These are phyloP conservation scores for Rhinichthys klamathensis DNA, from an alignment of 2,113 vertebrate species.

Conservation along the genomic window DNA sequence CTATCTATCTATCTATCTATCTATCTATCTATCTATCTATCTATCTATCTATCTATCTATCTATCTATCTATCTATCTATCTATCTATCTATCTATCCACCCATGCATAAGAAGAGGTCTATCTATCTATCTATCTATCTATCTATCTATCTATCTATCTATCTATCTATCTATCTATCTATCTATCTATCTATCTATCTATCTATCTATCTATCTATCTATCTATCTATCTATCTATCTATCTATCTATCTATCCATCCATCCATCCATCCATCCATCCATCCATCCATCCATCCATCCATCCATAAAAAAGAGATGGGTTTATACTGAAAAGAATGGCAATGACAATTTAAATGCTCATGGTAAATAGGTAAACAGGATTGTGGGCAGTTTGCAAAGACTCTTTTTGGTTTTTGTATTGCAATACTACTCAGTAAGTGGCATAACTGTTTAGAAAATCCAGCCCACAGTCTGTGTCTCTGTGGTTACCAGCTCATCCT, in stretches of 20 bases:
- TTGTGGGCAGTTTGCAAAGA: not conserved
- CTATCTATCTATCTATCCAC: not conserved
- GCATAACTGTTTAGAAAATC: not conserved
- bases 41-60: not conserved
- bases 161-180: not conserved
- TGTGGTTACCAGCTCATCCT: slow-evolving; percentile 47
- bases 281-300: not conserved
- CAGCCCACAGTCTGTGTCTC: slow-evolving; percentile 16
- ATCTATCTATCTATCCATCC: not conserved
- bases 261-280: not conserved
- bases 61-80: not conserved
- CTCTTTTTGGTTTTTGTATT: not conserved
- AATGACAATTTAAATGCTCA: not conserved
- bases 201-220: not conserved
- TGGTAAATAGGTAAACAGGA: not conserved
- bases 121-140: not conserved
- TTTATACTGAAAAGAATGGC: not conserved
- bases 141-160: not conserved
- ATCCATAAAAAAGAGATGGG: not conserved
- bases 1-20: not conserved
- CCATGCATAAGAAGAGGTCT: no score
- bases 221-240: not conserved
- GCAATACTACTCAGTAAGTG: not conserved
- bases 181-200: not conserved
- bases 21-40: not conserved